These are phyloP conservation scores for Drosophila guanche DNA, from an alignment of 1,140 invertebrate genomes.

Conservation along the genomic window DNA sequence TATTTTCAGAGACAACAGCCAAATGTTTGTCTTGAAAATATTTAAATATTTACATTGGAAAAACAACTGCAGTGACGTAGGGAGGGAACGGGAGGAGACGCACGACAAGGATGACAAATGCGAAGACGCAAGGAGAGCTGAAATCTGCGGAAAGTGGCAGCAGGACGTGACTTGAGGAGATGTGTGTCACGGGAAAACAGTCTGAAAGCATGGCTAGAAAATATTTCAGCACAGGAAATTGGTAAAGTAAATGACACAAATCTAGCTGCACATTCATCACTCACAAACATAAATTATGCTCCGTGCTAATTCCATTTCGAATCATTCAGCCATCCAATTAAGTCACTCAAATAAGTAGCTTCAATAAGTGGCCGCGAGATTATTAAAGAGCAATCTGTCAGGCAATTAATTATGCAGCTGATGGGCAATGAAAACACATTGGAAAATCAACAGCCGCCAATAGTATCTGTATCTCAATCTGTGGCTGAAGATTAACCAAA, in stretches of 20 bases:
- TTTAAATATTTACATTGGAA: conserved; percentile 81
- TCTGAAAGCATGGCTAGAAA: too few relatives aligned
- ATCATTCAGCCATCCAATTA: too few relatives aligned
- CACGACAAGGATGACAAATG: conserved; percentile 42
- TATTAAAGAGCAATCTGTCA: conserved; percentile 58
- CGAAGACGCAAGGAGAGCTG: conserved; percentile 3
- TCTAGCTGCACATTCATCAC: too few relatives aligned
- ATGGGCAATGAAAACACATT: conserved; percentile 58
- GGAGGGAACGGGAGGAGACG: conserved; percentile 31
- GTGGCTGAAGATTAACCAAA: conserved; percentile 47
- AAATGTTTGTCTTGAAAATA: conserved; percentile 79
- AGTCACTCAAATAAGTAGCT: too few relatives aligned
- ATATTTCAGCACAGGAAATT: too few relatives aligned
- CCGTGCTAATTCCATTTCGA: too few relatives aligned
- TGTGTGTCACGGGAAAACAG: neutral
- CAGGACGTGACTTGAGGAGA: conserved; percentile 1
- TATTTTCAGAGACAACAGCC: conserved; percentile 78
- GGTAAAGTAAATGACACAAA: too few relatives aligned
- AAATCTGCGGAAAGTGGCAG: neutral
- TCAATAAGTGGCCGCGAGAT: conserved; percentile 3
- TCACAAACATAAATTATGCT: too few relatives aligned
- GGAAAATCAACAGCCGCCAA: conserved; percentile 32
- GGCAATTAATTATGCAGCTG: conserved; percentile 65
- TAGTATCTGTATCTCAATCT: conserved; percentile 12
- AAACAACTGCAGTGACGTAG: conserved; percentile 54